These are phyloP conservation scores for Morone chrysops DNA, from an alignment of 2,113 vertebrate species.

Conservation along the genomic window DNA sequence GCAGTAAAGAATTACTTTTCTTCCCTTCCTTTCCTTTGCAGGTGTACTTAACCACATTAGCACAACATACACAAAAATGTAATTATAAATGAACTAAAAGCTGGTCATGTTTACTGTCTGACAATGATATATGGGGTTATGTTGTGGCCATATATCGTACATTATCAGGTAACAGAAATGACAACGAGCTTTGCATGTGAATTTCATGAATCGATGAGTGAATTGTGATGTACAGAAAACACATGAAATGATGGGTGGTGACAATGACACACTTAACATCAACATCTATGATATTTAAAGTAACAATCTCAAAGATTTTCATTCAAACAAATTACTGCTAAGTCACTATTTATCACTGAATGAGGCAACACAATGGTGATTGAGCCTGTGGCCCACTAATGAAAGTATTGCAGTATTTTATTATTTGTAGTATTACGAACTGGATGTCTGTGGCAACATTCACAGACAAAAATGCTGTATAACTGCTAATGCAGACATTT, in stretches of 20 bases:
- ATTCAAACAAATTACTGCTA: too few relatives aligned
- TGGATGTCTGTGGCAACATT: too few relatives aligned
- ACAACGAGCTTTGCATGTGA: constrained; percentile 64
- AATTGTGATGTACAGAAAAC: constrained; percentile 58
- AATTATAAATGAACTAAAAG: constrained; percentile 41
- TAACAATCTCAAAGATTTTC: too few relatives aligned
- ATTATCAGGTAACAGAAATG: constrained; percentile 52
- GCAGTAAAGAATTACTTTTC: not conserved
- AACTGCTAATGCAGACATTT: too few relatives aligned
- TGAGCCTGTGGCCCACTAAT: too few relatives aligned
- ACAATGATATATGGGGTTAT: constrained; percentile 62
- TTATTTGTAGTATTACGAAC: too few relatives aligned
- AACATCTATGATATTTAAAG: constrained; percentile 43
- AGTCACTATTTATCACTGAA: too few relatives aligned
- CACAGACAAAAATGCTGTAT: too few relatives aligned
- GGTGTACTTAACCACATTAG: constrained; percentile 18
- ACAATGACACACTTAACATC: constrained; percentile 75
- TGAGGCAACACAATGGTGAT: too few relatives aligned
- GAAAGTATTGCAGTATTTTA: too few relatives aligned
- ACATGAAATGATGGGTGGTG: constrained; percentile 51
- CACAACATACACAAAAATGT: constrained; percentile 33
- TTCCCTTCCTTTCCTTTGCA: constrained; percentile 19
- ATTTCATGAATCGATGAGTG: constrained; percentile 60
- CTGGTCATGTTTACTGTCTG: constrained; percentile 49
- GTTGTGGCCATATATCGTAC: constrained; percentile 68